Evolutionary conservation across 2,113 vertebrate genomes (phyloP), one percentile per base, ranked within the genome.

Genomic region (Lontra canadensis): DNA sequence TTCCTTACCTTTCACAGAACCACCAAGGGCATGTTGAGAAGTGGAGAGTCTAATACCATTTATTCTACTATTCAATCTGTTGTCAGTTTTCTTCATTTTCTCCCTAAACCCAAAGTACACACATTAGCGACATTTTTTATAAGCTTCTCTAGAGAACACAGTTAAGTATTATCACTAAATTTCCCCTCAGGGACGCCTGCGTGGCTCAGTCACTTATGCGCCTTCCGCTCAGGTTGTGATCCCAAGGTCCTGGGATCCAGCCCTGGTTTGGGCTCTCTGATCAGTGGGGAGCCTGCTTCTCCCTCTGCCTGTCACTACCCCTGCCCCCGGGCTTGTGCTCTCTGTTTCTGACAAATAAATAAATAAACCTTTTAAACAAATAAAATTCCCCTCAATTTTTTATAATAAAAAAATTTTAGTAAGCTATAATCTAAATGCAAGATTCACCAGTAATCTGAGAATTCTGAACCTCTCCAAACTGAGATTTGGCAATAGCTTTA

Each of bases 1-100:
- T 0, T 65, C 17, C 97, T 98, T 98, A 99, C 99, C 99, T 99
- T 99, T 99, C 88, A 96, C 98, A 92, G 98, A 31, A 9, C 98
- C 97, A 23, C 98, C 95, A n/a, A 88, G 98, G 69, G 98, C 80
- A 79, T 98, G 98, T 94, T 98, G 99, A 85, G 98, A 95, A 15
- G 98, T 49, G 44, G 98, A 97, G 26, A 98, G 86, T 96, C 98
- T 89, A 86, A 99, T 83, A 13, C 99, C 99, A 1, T 99, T 99
- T 42, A 98, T 95, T 95, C 99, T 98, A 93, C 97, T 98, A 49
- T 52, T 98, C 97, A 98, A 61, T 57, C 98, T 97, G 88, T 93
- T 98, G 97, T 99, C 99, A 17, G 94, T 79, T 95, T 99, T 99
- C 98, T 99, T 99, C 65, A 89, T 96, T 98, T 99, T 99, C 97